phyloP scores from a whole-genome alignment of 2,113 vertebrate species.

The Dicentrarchus labrax region DNA sequence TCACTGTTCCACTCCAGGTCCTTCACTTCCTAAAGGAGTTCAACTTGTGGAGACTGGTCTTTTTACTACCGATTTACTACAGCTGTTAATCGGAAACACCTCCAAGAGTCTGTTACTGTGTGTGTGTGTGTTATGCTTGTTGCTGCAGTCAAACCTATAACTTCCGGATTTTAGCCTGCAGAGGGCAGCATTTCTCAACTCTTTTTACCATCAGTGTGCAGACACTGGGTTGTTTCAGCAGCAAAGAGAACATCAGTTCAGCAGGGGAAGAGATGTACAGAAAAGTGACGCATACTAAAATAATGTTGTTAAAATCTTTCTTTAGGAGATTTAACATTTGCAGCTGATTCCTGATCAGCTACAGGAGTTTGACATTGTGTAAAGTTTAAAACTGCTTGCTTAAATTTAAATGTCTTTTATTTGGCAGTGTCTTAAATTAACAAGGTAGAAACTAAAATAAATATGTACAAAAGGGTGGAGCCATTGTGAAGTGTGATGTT shows the following conservation, averaged over 20 bases:
- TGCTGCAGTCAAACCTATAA: background rate
- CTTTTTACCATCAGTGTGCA: background rate
- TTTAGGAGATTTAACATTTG: background rate
- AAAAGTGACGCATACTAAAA: background rate
- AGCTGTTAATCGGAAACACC: background rate
- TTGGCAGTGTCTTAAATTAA: background rate
- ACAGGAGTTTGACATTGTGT: too few species aligned
- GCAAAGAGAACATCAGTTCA: background rate
- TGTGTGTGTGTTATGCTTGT: background rate
- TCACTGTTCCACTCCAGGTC: background rate
- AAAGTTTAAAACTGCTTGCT: background rate
- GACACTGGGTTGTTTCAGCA: background rate
- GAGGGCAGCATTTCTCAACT: slow-evolving; percentile 53
- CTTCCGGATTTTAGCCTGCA: slow-evolving; percentile 28
- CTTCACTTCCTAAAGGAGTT: background rate
- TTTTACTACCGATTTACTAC: background rate
- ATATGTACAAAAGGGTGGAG: too few species aligned
- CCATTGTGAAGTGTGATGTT: too few species aligned
- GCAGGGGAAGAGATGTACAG: background rate
- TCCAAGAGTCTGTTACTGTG: background rate
- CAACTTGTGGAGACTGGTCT: background rate
- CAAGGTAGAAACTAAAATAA: too few species aligned
- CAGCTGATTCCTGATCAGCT: background rate
- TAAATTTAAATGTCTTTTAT: background rate
- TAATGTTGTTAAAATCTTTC: background rate